Evolutionary conservation across 2,888 invertebrate species (phyloP).

Genomic region (Hanleya hanleyi): DNA sequence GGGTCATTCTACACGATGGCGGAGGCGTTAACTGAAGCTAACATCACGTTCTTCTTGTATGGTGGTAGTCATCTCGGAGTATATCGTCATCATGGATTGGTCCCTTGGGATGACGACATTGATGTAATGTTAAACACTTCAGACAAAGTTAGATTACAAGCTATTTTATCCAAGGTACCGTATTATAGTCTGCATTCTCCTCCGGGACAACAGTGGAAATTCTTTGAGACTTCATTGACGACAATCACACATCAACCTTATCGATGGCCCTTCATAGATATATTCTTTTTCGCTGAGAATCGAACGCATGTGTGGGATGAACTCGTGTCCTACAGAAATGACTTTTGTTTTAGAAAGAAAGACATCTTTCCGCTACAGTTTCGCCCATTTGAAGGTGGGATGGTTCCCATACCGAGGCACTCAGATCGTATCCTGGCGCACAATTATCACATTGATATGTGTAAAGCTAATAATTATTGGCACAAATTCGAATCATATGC

Average conservation of each 20-base stretch:
- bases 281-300: conserved; percentile 56
- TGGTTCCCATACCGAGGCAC: conserved; percentile 37
- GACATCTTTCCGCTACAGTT: conserved; percentile 35
- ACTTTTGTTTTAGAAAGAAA: conserved; percentile 24
- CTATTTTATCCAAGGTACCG: conserved; percentile 27
- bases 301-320: conserved; percentile 49
- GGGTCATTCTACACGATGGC: conserved; percentile 2
- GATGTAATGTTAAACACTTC: conserved; percentile 46
- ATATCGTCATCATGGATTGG: conserved; percentile 48
- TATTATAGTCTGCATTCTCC: conserved; percentile 35
- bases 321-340: conserved; percentile 12
- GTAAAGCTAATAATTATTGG: conserved; percentile 31
- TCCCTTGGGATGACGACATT: conserved; percentile 60
- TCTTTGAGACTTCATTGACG: conserved; percentile 37
- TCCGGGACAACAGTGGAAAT: conserved; percentile 46
- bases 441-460: conserved; percentile 24
- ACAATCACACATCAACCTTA: conserved; percentile 38
- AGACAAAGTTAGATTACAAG: conserved; percentile 22
- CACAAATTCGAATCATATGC: conserved; percentile 32
- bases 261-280: conserved; percentile 60
- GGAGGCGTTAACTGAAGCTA: conserved; percentile 8
- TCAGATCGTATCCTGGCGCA: conserved; percentile 7
- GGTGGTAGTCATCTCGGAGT: conserved; percentile 51
- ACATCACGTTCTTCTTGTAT: conserved; percentile 45
- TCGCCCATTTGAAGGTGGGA: conserved; percentile 35